Evolutionary conservation across 2,113 vertebrate genomes (phyloP).

Genomic region (Bufo gargarizans): DNA sequence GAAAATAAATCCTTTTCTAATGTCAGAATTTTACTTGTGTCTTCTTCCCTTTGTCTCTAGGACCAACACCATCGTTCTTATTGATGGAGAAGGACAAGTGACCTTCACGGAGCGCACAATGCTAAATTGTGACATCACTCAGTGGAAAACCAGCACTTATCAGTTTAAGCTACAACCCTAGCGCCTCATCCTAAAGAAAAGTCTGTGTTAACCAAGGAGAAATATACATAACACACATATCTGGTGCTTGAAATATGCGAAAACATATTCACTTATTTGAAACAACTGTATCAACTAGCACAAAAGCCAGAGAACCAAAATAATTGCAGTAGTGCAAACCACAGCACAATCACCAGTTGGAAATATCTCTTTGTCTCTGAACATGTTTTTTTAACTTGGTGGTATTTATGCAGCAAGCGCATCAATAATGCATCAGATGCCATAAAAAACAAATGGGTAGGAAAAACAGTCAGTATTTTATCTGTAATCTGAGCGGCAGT

Average conservation of each 20-base stretch:
- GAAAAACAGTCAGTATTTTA: background rate
- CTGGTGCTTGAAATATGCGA: background rate
- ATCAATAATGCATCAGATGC: background rate
- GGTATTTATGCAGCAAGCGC: slow-evolving; percentile 12
- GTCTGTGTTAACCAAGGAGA: slow-evolving; percentile 31
- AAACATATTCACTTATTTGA: background rate
- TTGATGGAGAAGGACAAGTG: slow-evolving; percentile 83
- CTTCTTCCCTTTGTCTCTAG: slow-evolving; percentile 66
- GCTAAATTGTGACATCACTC: slow-evolving; percentile 80
- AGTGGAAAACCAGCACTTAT: slow-evolving; percentile 86
- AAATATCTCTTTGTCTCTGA: background rate
- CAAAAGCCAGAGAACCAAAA: slow-evolving; percentile 38
- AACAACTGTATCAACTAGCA: slow-evolving; percentile 16
- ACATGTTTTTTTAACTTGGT: background rate
- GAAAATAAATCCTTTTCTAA: background rate
- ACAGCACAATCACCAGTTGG: background rate
- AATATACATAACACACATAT: slow-evolving; percentile 22
- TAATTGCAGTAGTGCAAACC: background rate
- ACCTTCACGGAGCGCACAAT: slow-evolving; percentile 94
- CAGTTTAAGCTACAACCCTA: slow-evolving; percentile 85
- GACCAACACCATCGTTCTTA: slow-evolving; percentile 89
- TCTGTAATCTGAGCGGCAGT: background rate
- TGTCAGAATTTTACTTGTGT: background rate
- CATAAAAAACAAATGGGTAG: slow-evolving; percentile 19
- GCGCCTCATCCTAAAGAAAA: slow-evolving; percentile 56